Evolutionary conservation across 2,797 vertebrate genomes (phyloP), one percentile per base, ranked within the genome.

Genomic region (Meda fulgida): DNA sequence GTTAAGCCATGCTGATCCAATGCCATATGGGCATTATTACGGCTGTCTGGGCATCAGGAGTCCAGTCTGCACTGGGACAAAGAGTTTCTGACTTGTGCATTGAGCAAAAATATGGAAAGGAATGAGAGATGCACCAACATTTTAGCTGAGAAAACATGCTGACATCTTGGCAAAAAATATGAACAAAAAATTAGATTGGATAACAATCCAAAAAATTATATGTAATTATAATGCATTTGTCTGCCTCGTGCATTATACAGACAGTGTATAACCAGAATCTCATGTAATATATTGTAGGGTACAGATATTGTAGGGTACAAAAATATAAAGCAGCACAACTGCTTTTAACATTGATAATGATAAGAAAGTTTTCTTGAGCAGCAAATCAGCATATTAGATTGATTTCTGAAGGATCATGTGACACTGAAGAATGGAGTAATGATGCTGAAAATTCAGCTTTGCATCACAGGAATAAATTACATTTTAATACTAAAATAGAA

Each of bases 11-110:
- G 80, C 86, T 69, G 75, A 86, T 87, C 86, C 82, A 48, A 63
- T 58, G 77, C 82, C 88, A 89, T 85, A 83, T 89, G 89, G 85
- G 71, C 84, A 70, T 72, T 23, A 85, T 77, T 83, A 72, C 38
- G 48, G 77, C 51, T 29, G n/a, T 67, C 81, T 81, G 67, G 73
- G 70, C 85, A 82, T 66, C 38, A 63, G 69, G 46, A 75, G 51
- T 69, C 77, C 51, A 77, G 78, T 80, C n/a, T 71, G 46, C 70
- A 80, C 48, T 65, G 69, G 58, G 55, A 73, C 48, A 78, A 29
- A 75, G 55, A 43, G 60, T 55, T 72, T 76, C 29, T 63, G 75
- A 79, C 66, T 83, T 29, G 53, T 71, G 66, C 31, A 69, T n/a
- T 5, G 13, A 63, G 69, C 21, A 63, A 46, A 73, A 60, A 58